A percentile compares a stretch with the other conserved stretches of the same genome.
Evolutionary conservation across 2,113 vertebrate species (phyloP).

Genomic region (Cinclus cinclus): DNA sequence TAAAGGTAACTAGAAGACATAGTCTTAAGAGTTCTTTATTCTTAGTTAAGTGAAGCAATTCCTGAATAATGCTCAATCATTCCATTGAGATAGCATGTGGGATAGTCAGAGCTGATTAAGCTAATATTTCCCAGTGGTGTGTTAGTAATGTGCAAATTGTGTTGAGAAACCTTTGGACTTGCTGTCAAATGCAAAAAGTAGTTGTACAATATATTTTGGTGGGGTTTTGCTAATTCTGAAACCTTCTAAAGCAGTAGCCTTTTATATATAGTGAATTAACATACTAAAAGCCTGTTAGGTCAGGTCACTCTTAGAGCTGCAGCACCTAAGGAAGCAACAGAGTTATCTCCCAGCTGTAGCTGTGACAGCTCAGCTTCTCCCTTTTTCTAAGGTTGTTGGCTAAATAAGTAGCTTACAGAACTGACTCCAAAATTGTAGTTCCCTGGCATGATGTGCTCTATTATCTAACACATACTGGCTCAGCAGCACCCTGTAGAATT

Average conservation of each 20-base stretch:
- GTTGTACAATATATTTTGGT: background rate
- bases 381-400: background rate
- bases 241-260: background rate
- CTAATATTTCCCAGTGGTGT: background rate
- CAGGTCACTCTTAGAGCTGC: background rate
- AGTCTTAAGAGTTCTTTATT: background rate
- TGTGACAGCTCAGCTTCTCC: background rate
- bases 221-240: background rate
- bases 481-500: background rate
- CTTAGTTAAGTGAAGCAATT: background rate
- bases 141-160: background rate
- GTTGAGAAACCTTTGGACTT: background rate
- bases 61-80: background rate
- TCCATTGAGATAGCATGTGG: background rate
- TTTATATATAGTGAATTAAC: background rate
- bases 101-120: background rate
- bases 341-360: background rate
- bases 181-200: background rate
- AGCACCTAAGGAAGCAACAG: background rate
- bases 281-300: background rate
- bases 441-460: background rate
- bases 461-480: background rate
- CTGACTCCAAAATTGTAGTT: background rate
- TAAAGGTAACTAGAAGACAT: slow-evolving; percentile 80
- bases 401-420: background rate